Base-by-base conservation (phyloP, 2,113 vertebrate genomes). In the Miniopterus natalensis region DNA sequence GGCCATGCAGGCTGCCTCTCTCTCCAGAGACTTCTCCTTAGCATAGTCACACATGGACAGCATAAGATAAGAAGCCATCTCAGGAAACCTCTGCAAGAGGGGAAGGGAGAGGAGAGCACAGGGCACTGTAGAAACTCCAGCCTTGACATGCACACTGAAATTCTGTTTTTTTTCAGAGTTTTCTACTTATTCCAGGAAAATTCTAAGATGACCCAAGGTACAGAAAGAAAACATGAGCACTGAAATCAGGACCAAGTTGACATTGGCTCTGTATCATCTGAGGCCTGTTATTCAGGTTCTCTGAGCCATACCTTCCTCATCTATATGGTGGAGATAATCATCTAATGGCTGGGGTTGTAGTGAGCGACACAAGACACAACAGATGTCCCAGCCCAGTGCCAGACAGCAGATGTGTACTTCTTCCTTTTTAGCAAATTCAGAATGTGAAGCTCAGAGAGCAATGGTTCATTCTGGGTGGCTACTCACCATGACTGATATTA, bases 401-500 rank as follows among this genome's bases (percentile, higher is more conserved):
- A 29, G 17, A 45, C 2, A 87, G n/a, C 40, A 97, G 65, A 80
- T 7, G 11, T 9, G 4, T 11, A 25, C 49, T 47, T 45, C 18
- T 49, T 81, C 77, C 53, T 71, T 81, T 73, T 68, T 31, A 95
- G 59, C 42, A 51, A 86, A 73, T 89, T 57, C n/a, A 71, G 21
- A 89, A 66, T 2, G 13, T 88, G 65, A 80, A 65, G 36, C 59
- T 93, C 15, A 71, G 36, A 78, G 42, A 71, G 9, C 31, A 27
- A 57, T 47, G 20, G 45, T n/a, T 36, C 27, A 25, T 66, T 84
- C 53, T 92, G 17, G 23, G 31, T 61, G 63, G 74, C n/a, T 74
- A 75, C 11, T 89, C 57, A 8, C 59, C 59, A 66, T 66, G 57
- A 25, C 20, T 68, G n/a, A 49, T 75, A 79, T 31, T 70, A 88